Percentiles rank a stretch among this genome's conserved stretches.
Evolutionary conservation across 2,797 vertebrate genomes (phyloP).

Genomic region (Danio tinwini): DNA sequence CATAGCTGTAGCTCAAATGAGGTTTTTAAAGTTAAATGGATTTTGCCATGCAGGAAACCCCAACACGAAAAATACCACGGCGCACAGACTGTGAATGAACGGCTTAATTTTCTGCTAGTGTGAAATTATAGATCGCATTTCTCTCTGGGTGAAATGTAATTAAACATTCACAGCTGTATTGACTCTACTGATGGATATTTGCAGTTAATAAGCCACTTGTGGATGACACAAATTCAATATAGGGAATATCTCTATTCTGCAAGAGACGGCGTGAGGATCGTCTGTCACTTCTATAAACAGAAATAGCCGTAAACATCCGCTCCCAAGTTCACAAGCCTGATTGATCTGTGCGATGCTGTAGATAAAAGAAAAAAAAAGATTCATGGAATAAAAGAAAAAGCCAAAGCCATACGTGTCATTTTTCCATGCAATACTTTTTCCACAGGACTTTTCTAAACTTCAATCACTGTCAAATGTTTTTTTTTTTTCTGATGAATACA

Average conservation of each 20-base stretch:
- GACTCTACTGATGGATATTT: conserved; percentile 48
- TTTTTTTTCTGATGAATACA: background rate
- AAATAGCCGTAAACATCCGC: background rate
- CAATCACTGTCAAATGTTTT: background rate
- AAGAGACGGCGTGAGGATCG: conserved; percentile 1
- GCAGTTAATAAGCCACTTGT: conserved; percentile 53
- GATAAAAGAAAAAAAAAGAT: background rate
- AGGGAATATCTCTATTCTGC: conserved; percentile 51
- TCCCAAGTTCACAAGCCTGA: background rate
- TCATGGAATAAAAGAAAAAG: background rate
- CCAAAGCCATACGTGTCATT: background rate
- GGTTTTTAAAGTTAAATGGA: conserved; percentile 30
- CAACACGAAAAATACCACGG: conserved; percentile 33
- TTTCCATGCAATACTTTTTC: background rate
- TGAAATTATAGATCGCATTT: conserved; percentile 49
- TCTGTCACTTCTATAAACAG: conserved; percentile 18
- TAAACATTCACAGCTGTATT: conserved; percentile 54
- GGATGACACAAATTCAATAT: conserved; percentile 50
- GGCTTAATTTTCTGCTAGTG: conserved; percentile 42
- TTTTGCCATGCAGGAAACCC: conserved; percentile 33
- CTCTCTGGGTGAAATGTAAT: conserved; percentile 47
- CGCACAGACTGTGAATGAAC: conserved; percentile 30
- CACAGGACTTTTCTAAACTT: background rate
- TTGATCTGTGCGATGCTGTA: background rate
- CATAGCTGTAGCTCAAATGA: conserved; percentile 17